Conservation (phyloP, 2,113 vertebrate species). For the Galbula dea region DNA sequence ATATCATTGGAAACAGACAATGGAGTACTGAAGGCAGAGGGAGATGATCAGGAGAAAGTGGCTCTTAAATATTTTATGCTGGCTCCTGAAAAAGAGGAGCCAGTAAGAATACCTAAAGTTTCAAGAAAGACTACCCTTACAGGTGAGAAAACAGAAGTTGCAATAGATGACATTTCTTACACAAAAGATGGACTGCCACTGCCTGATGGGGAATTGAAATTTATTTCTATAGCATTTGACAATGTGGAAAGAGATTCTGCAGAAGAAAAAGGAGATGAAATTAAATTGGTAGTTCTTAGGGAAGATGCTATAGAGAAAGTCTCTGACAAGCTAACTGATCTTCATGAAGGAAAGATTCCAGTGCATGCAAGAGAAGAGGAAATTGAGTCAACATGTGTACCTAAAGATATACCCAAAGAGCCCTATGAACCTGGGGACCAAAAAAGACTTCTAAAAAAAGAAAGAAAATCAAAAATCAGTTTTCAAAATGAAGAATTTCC, state of each 20-base stretch:
- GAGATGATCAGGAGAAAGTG: neutral
- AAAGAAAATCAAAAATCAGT: neutral
- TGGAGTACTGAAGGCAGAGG: constrained; percentile 20
- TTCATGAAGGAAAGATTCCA: neutral
- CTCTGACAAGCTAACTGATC: neutral
- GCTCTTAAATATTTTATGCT: constrained; percentile 10
- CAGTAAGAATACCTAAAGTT: neutral
- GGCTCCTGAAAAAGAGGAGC: constrained; percentile 25
- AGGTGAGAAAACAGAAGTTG: neutral
- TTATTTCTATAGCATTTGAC: neutral
- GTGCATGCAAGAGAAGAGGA: neutral
- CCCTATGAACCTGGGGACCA: neutral
- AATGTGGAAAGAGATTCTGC: neutral
- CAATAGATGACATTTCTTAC: neutral
- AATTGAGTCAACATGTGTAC: neutral
- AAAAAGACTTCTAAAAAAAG: neutral
- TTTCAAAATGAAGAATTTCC: neutral
- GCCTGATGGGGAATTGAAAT: neutral
- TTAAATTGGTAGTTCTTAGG: neutral
- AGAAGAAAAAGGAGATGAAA: neutral
- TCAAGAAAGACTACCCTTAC: neutral
- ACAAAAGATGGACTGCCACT: neutral
- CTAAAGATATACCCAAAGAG: neutral
- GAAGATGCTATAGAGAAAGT: neutral
- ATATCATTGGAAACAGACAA: constrained; percentile 45